Evolutionary conservation across 2,888 invertebrate species (phyloP), one percentile per base, ranked within the genome.

Genomic region (Tetragonula carbonaria): DNA sequence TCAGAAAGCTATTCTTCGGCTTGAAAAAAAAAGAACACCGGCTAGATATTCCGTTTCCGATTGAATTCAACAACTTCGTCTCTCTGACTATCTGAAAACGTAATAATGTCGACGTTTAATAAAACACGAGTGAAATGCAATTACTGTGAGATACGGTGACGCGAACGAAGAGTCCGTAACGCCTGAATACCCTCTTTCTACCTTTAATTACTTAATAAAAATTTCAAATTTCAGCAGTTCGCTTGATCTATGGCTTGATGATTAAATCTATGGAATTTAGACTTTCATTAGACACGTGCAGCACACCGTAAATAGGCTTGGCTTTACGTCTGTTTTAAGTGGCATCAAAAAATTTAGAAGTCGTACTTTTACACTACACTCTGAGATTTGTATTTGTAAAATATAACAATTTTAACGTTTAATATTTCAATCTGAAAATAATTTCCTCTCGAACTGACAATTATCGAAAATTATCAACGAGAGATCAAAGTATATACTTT

Each of bases 1-100:
- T 76, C 82, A 76, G 68, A 80, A 72, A 79, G 75, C 79, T 38
- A 77, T 87, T 82, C 74, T 71, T 73, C 74, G 68, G 77, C 67
- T 73, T 76, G 68, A 75, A 68, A 68, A 80, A 82, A 80, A 80
- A 76, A 71, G 75, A n/a, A 57, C 66, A 74, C 55, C 63, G 38
- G 62, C 33, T 68, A 18, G 28, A 23, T 45, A 51, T 51, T 45
- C 59, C 50, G 28, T 71, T 68, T 68, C 55, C 71, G 63, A 57
- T 83, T 84, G 68, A 78, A 84, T 74, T 83, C 68, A 72, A 63
- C 67, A 45, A 28, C 63, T 70, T 68, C 2, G 23, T 45, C 0
- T 18, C 23, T 14, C 45, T 16, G 2, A 38, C 13, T 16, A 2
- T 14, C 14, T 38, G 38, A 38, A 59, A 66, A n/a, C 28, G 28